Evolutionary conservation across 2,888 invertebrate species (phyloP), one percentile per base, ranked within the genome.

Genomic region (Liodrosophila aerea): DNA sequence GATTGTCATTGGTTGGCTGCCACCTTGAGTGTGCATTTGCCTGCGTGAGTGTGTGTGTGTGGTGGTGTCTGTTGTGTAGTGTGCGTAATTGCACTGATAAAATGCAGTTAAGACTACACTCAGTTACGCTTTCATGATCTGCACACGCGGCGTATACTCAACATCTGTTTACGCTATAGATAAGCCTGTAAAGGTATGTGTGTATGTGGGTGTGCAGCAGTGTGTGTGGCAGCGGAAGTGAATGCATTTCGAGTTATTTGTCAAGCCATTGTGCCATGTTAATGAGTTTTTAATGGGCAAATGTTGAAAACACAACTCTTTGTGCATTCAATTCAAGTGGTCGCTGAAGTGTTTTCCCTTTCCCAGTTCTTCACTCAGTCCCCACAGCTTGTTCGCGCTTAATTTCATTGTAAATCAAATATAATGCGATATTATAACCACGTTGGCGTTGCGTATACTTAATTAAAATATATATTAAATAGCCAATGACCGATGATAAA

Each of bases 231-330:
- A 49, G 41, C 73, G 74, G 58, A 74, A 76, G 65, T 69, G 72
- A 65, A 67, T 73, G 71, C 71, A 68, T 77, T 81, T 64, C 67
- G 64, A 76, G 71, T 62, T 81, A 84, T 84, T 81, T 81, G 78
- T 81, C 72, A 74, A 77, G 71, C 81, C 71, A 78, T 81, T 84
- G 74, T 81, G 54, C 62, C 58, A 60, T 71, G 65, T 78, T 81
- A 81, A 81, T 81, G 84, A 74, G 72, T 76, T 82, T 82, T 82
- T 84, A 82, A 81, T 81, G 81, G 82, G 56, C 58, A 74, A 80
- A 78, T 72, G 75, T 64, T 72, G 75, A 64, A 76, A 73, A 74
- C 47, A 68, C 64, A 61, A 62, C 45, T 53, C 76, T 72, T 69
- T 78, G 78, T 67, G 56, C 63, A 52, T 59, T 72, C 43, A 33